Percentiles rank a stretch among this genome's conserved stretches.
Conservation (phyloP, 1,140 invertebrate species). For the Coptotermes formosanus region DNA sequence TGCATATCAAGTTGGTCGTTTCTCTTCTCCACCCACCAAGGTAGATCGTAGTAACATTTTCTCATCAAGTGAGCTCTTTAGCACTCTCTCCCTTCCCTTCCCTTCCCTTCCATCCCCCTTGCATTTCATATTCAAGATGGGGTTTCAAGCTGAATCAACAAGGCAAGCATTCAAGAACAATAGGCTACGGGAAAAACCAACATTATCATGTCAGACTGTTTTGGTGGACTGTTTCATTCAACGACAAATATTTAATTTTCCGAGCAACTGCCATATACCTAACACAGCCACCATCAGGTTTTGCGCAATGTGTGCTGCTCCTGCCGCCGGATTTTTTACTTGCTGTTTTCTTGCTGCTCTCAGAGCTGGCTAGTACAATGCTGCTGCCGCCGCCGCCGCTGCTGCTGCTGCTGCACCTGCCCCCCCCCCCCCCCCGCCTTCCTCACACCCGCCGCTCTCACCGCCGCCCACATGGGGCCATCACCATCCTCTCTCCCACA, state of each 20-base stretch:
- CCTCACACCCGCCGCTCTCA: not conserved
- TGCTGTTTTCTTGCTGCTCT: not conserved
- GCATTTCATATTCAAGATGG: slow-evolving; percentile 37
- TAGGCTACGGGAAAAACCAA: slow-evolving; percentile 34
- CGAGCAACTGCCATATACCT: not conserved
- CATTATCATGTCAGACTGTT: slow-evolving; percentile 34
- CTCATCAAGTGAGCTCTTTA: slow-evolving; percentile 6
- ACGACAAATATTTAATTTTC: slow-evolving; percentile 37
- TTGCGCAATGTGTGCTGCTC: slow-evolving; percentile 4
- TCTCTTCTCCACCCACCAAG: not conserved
- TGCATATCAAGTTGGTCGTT: not conserved
- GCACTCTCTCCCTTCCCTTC: not conserved
- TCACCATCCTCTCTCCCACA: too few species aligned
- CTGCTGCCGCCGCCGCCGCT: not conserved
- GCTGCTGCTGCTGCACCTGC: not conserved
- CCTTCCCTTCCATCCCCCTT: not conserved
- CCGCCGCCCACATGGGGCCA: not conserved
- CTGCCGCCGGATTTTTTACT: not conserved
- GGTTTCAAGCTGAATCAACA: slow-evolving; percentile 36
- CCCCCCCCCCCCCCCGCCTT: not conserved
- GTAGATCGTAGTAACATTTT: not conserved
- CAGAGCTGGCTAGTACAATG: not conserved
- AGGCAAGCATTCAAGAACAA: slow-evolving; percentile 34
- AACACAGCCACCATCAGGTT: not conserved
- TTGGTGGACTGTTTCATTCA: slow-evolving; percentile 32